phyloP scores from a whole-genome alignment of 2,888 invertebrate genomes.

The Mycalesis mineus region DNA sequence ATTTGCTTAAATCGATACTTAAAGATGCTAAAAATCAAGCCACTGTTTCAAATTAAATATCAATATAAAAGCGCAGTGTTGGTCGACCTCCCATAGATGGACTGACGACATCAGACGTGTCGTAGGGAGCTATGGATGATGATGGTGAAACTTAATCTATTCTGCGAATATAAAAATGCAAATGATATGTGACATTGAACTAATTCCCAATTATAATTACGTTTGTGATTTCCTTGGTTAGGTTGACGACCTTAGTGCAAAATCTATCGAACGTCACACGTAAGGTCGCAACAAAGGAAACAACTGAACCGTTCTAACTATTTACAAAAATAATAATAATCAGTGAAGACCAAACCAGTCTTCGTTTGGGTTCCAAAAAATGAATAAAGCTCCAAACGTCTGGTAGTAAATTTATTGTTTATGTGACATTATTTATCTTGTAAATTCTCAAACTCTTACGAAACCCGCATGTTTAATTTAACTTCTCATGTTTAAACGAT shows the following conservation, averaged over 20 bases:
- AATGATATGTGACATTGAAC: background rate
- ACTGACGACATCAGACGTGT: no score
- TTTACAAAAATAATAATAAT: conserved; percentile 21
- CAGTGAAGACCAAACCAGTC: conserved; percentile 5
- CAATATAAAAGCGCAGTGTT: no score
- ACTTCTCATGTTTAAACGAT: background rate
- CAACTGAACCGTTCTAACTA: conserved; percentile 26
- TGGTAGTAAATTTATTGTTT: conserved; percentile 1
- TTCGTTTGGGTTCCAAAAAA: no score
- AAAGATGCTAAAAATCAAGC: background rate
- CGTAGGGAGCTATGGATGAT: no score
- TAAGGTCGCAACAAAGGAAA: conserved; percentile 22
- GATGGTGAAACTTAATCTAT: no score
- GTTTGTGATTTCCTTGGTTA: background rate
- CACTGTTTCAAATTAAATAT: background rate
- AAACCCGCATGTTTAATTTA: background rate
- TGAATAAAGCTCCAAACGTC: background rate
- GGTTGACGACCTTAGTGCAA: background rate
- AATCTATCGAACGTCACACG: background rate
- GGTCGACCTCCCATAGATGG: no score
- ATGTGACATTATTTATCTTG: background rate
- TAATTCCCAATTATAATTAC: background rate
- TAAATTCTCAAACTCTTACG: background rate
- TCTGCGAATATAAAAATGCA: background rate
- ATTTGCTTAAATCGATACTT: background rate